A percentile compares a stretch with the other conserved stretches of the same genome.
These are phyloP conservation scores for Sebastes elongatus DNA, from an alignment of 2,797 vertebrate genomes.

Conservation along the genomic window DNA sequence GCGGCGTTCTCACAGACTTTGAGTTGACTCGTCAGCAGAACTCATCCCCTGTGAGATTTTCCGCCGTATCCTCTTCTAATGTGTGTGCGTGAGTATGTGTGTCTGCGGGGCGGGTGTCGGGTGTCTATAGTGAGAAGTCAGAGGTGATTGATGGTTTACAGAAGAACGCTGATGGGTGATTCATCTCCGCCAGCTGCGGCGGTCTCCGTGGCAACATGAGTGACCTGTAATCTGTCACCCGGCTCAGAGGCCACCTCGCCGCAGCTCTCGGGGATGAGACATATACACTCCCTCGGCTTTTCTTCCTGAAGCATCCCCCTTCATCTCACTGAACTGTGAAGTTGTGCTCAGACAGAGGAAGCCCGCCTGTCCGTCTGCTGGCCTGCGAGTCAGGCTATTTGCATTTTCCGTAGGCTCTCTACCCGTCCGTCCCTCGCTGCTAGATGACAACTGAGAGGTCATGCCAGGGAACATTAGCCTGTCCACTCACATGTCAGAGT, in stretches of 20 bases:
- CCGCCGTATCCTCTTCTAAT: slow-evolving; percentile 38
- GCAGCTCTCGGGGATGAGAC: slow-evolving; percentile 55
- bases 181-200: slow-evolving; percentile 75
- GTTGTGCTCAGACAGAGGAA: slow-evolving; percentile 23
- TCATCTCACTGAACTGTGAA: slow-evolving; percentile 66
- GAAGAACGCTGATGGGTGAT: slow-evolving; percentile 80
- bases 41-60: slow-evolving; percentile 55
- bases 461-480: slow-evolving; percentile 16
- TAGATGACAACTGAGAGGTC: slow-evolving; percentile 28
- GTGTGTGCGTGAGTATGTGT: slow-evolving; percentile 23
- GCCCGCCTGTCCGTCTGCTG: slow-evolving; percentile 19
- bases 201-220: slow-evolving; percentile 75
- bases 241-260: slow-evolving; percentile 72
- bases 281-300: slow-evolving; percentile 50
- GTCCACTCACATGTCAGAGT: slow-evolving; percentile 10
- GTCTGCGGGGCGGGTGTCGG: background rate
- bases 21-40: slow-evolving; percentile 74
- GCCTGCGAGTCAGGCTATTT: slow-evolving; percentile 22
- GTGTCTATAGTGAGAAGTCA: slow-evolving; percentile 69
- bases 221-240: slow-evolving; percentile 82
- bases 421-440: slow-evolving; percentile 9
- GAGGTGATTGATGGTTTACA: slow-evolving; percentile 84
- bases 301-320: slow-evolving; percentile 44
- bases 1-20: slow-evolving; percentile 32
- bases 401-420: slow-evolving; percentile 33